Percentiles rank a stretch among this genome's conserved stretches.
phyloP scores from a whole-genome alignment of 2,888 invertebrate genomes.

The Parnassius smintheus region DNA sequence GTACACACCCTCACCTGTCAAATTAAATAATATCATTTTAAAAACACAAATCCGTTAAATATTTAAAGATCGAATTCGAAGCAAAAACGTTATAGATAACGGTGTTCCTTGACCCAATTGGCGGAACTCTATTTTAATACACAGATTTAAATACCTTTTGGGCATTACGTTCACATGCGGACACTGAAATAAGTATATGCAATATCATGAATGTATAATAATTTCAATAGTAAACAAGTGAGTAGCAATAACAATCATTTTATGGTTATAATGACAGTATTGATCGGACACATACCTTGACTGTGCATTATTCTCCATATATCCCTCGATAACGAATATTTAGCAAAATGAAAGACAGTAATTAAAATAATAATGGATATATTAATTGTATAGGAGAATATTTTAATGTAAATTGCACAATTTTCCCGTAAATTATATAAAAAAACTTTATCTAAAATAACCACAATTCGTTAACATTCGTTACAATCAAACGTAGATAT shows the following conservation, averaged over 20 bases:
- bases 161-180: not conserved
- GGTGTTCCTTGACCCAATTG: constrained; percentile 35
- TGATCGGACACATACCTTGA: constrained; percentile 75
- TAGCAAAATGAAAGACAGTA: constrained; percentile 35
- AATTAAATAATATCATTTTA: constrained; percentile 40
- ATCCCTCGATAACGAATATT: constrained; percentile 38
- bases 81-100: constrained; percentile 69
- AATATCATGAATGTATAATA: not conserved
- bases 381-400: constrained; percentile 40
- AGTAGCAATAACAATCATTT: constrained; percentile 23
- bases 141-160: not conserved
- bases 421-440: constrained; percentile 57
- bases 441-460: constrained; percentile 56
- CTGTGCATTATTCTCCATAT: constrained; percentile 63
- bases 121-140: constrained; percentile 7
- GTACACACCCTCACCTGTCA: constrained; percentile 28
- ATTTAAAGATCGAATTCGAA: constrained; percentile 78
- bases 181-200: not conserved
- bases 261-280: constrained; percentile 70
- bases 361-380: constrained; percentile 38
- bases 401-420: constrained; percentile 54
- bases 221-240: constrained; percentile 26
- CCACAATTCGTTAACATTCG: constrained; percentile 77
- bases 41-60: constrained; percentile 72
- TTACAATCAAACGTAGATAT: constrained; percentile 70